Conservation (phyloP, 2,797 vertebrate species). For the Chrosomus eos region DNA sequence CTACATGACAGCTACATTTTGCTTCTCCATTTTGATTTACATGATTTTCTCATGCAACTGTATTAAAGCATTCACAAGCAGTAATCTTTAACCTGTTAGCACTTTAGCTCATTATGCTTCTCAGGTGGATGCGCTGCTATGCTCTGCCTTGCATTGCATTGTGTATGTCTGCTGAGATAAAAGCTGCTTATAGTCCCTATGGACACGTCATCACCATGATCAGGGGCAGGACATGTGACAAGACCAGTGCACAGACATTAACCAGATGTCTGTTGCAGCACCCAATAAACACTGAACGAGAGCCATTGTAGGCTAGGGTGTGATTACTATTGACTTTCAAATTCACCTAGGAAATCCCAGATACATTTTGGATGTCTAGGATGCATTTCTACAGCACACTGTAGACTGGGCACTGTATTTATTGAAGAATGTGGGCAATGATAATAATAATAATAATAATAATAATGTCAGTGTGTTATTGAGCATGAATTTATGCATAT, state of each 20-base stretch:
- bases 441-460: background rate
- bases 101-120: background rate
- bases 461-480: background rate
- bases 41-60: background rate
- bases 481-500: background rate
- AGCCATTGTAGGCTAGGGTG: constrained; percentile 51
- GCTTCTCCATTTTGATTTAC: background rate
- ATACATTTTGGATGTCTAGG: constrained; percentile 12
- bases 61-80: background rate
- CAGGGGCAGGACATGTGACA: constrained; percentile 64
- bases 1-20: background rate
- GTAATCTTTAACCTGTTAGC: background rate
- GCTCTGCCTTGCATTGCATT: background rate
- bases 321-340: constrained; percentile 59
- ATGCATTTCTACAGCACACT: background rate
- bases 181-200: constrained; percentile 57
- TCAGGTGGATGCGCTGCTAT: constrained; percentile 25
- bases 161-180: constrained; percentile 56
- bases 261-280: constrained; percentile 71
- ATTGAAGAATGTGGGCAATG: background rate
- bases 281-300: constrained; percentile 56
- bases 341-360: constrained; percentile 25
- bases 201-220: constrained; percentile 59
- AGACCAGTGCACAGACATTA: constrained; percentile 61
- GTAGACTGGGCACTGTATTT: background rate